phyloP scores from a whole-genome alignment of 92 coral and sea anemone genomes.

The Epizoanthus scotinus region DNA sequence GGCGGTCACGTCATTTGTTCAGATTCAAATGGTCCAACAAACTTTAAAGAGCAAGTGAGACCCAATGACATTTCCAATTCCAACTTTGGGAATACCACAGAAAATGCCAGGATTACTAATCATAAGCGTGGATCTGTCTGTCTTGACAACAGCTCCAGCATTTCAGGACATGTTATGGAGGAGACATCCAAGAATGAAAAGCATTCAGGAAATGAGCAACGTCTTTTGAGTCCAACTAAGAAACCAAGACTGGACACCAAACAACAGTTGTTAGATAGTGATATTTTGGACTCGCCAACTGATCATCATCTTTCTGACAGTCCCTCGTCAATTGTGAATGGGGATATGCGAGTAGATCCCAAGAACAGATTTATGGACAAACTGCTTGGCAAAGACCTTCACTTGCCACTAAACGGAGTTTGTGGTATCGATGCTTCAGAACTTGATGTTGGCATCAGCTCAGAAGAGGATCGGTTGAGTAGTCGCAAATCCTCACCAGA shows the following conservation, averaged over 20 bases:
- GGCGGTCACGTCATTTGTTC: slow-evolving; percentile 6
- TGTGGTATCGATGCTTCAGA: slow-evolving; percentile 84
- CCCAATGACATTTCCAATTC: slow-evolving; percentile 11
- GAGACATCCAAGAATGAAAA: slow-evolving; percentile 15
- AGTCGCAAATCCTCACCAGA: slow-evolving; percentile 85
- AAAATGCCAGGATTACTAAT: background rate
- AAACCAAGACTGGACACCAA: slow-evolving; percentile 62
- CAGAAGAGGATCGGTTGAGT: slow-evolving; percentile 81
- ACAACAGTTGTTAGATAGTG: slow-evolving; percentile 50
- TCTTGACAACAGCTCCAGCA: slow-evolving; percentile 11
- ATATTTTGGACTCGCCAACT: slow-evolving; percentile 56
- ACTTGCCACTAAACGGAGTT: slow-evolving; percentile 82
- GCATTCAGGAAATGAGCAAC: slow-evolving; percentile 21
- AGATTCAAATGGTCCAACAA: slow-evolving; percentile 21
- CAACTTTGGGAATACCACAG: background rate
- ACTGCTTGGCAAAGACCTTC: slow-evolving; percentile 79
- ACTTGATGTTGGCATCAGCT: slow-evolving; percentile 69
- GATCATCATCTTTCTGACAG: slow-evolving; percentile 58
- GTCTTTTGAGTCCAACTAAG: slow-evolving; percentile 51
- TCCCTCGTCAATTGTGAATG: slow-evolving; percentile 76
- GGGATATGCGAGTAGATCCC: slow-evolving; percentile 74
- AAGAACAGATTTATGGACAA: slow-evolving; percentile 84
- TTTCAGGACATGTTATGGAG: slow-evolving; percentile 14
- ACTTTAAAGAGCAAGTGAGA: slow-evolving; percentile 25
- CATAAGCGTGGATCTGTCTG: slow-evolving; percentile 3